Percentiles rank a stretch among this genome's conserved stretches.
Conservation (phyloP, 2,797 vertebrate genomes). For the Catamblyrhynchus diadema region DNA sequence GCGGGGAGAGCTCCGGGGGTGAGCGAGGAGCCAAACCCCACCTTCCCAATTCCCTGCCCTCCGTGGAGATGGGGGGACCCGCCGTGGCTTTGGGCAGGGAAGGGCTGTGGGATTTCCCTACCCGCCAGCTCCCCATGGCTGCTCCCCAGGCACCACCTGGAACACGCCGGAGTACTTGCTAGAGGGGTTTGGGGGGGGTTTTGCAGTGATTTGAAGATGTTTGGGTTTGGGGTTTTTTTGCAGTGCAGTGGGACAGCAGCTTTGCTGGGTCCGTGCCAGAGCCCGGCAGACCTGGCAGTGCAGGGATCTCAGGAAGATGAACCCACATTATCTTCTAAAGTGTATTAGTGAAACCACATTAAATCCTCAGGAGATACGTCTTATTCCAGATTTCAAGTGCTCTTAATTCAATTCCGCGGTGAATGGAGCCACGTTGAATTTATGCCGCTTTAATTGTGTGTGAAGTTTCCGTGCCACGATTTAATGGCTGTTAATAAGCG, state of each 20-base stretch:
- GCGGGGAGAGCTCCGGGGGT: rapidly evolving
- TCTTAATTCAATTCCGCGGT: background rate
- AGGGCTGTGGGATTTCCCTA: background rate
- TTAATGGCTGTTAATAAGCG: background rate
- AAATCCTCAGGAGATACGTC: background rate
- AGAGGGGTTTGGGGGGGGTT: rapidly evolving
- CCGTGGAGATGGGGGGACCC: rapidly evolving
- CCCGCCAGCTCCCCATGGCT: background rate
- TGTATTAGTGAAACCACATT: background rate
- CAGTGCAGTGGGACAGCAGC: background rate
- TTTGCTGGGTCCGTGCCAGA: background rate
- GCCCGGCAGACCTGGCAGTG: background rate
- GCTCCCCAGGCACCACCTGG: background rate
- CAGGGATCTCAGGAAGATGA: background rate
- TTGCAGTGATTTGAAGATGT: background rate
- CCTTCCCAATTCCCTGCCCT: background rate
- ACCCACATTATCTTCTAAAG: background rate
- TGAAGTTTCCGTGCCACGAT: background rate
- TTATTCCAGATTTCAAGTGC: background rate
- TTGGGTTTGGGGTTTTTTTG: background rate
- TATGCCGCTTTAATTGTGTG: background rate
- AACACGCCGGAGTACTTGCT: rapidly evolving
- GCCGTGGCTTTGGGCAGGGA: rapidly evolving
- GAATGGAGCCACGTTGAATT: background rate
- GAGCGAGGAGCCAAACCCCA: rapidly evolving